phyloP scores from a whole-genome alignment of 2,113 vertebrate genomes.

The Anser brachyrhynchus region DNA sequence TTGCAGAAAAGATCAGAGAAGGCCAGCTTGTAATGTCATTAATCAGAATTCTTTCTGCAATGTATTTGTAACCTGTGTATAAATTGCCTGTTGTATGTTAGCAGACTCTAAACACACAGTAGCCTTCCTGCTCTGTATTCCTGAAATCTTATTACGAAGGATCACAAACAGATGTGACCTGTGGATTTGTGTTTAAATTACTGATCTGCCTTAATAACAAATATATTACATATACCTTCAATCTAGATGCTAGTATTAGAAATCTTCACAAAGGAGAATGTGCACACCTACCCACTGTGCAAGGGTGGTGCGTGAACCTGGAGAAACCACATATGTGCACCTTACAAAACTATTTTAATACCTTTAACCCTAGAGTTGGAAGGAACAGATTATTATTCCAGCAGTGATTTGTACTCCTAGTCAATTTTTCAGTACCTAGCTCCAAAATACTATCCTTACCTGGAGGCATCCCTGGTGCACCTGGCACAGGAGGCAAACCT shows the following conservation, averaged over 20 bases:
- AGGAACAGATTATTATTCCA: background rate
- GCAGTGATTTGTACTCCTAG: background rate
- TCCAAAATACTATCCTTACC: constrained; percentile 52
- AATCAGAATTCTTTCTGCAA: background rate
- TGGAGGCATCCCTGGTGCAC: constrained; percentile 89
- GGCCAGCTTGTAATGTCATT: background rate
- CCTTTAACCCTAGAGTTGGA: background rate
- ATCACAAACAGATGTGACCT: accelerated
- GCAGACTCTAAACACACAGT: background rate
- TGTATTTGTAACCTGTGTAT: background rate
- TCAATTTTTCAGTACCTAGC: background rate
- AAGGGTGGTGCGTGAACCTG: accelerated
- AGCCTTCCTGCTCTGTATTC: background rate
- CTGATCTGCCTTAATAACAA: accelerated
- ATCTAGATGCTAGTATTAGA: accelerated
- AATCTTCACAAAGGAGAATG: background rate
- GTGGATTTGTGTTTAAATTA: background rate
- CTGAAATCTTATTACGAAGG: background rate
- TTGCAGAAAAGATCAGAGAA: background rate
- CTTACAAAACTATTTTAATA: background rate
- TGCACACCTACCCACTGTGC: accelerated
- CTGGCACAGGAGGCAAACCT: constrained; percentile 86
- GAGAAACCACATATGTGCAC: background rate
- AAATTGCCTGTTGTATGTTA: background rate
- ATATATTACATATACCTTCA: background rate